A percentile compares a stretch with the other conserved stretches of the same genome.
These are phyloP conservation scores for Poecilia picta DNA, from an alignment of 2,797 vertebrate species.

Conservation along the genomic window DNA sequence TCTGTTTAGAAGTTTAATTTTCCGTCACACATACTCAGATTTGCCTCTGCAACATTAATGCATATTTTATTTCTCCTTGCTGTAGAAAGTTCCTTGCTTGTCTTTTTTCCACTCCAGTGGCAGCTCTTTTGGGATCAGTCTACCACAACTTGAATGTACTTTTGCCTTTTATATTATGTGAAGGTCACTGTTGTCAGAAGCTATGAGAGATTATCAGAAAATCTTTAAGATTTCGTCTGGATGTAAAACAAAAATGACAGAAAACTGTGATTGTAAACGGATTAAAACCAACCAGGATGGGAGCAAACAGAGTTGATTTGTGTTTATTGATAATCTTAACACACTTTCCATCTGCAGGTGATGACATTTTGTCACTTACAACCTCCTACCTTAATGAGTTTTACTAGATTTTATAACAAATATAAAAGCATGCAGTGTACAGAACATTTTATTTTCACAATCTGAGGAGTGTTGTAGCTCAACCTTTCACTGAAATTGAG, in stretches of 20 bases:
- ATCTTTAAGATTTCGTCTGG: background rate
- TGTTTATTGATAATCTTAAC: background rate
- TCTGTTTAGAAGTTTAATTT: background rate
- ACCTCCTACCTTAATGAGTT: background rate
- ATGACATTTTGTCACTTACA: background rate
- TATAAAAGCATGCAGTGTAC: background rate
- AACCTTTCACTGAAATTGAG: background rate
- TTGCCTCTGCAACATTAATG: background rate
- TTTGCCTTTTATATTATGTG: slow-evolving; percentile 64
- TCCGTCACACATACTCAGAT: background rate
- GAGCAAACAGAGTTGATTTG: background rate
- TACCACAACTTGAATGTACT: slow-evolving; percentile 64
- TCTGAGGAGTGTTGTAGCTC: background rate
- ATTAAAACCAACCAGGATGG: slow-evolving; percentile 8
- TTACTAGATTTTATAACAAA: background rate
- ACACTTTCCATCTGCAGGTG: background rate
- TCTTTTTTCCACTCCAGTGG: slow-evolving; percentile 46
- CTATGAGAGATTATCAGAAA: slow-evolving; percentile 38
- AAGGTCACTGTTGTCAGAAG: slow-evolving; percentile 23
- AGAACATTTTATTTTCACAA: background rate
- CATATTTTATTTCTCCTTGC: background rate
- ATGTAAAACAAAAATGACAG: background rate
- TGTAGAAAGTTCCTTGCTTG: background rate
- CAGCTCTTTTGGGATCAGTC: slow-evolving; percentile 60
- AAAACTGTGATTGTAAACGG: slow-evolving; percentile 28